Evolutionary conservation across 2,113 vertebrate species (phyloP).

Genomic region (Rutilus rutilus): DNA sequence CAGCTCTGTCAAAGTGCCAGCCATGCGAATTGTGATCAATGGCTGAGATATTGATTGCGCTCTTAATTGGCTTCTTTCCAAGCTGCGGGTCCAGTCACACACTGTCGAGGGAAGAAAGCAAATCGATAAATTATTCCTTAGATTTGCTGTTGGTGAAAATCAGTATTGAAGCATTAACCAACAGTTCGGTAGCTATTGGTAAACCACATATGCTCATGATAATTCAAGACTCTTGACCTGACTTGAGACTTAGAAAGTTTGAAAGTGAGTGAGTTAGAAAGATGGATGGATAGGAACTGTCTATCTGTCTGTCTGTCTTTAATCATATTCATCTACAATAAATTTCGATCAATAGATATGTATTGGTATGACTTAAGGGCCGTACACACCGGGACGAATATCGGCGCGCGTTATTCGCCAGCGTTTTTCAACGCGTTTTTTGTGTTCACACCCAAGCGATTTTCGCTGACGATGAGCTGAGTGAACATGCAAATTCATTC

Average conservation of each 20-base stretch:
- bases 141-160: slow-evolving; percentile 8
- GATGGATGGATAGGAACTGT: not conserved
- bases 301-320: too few species aligned
- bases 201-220: not conserved
- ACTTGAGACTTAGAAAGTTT: not conserved
- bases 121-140: slow-evolving; percentile 25
- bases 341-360: not conserved
- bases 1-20: not conserved
- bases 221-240: not conserved
- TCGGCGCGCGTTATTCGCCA: too few species aligned
- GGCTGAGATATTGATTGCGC: not conserved
- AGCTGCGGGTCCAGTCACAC: slow-evolving; percentile 8
- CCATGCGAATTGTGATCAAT: slow-evolving; percentile 6
- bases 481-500: too few species aligned
- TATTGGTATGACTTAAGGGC: too few species aligned
- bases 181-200: not conserved
- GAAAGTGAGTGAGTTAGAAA: not conserved
- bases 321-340: not conserved
- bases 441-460: too few species aligned
- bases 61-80: slow-evolving; percentile 29
- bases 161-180: not conserved
- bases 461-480: too few species aligned
- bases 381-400: too few species aligned
- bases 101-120: not conserved
- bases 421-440: too few species aligned